phyloP scores from a whole-genome alignment of 2,888 invertebrate genomes.

The Gibbula magus region DNA sequence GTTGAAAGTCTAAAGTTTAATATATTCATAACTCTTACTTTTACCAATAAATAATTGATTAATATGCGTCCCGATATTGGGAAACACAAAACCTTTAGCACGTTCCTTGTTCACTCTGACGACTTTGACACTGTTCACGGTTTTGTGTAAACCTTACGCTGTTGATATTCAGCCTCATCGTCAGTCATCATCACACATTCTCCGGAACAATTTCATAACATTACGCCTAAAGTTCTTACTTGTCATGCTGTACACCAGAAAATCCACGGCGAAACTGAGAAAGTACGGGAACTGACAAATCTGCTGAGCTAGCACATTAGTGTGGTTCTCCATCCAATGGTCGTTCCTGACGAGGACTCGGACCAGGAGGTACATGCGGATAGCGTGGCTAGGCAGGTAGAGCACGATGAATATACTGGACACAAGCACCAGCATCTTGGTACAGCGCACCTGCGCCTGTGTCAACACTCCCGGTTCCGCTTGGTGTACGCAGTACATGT shows the following conservation, averaged over 20 bases:
- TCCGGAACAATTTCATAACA: constrained; percentile 32
- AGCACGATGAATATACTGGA: constrained; percentile 65
- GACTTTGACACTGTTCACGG: no score
- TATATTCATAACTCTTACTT: no score
- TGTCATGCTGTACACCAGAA: constrained; percentile 57
- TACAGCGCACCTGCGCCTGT: constrained; percentile 57
- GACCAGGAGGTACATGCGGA: constrained; percentile 57
- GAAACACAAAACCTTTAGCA: no score
- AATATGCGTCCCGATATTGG: no score
- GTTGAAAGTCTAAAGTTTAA: no score
- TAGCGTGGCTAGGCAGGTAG: constrained; percentile 66
- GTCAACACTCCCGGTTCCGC: constrained; percentile 42
- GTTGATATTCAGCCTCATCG: neutral
- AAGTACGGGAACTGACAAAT: constrained; percentile 59
- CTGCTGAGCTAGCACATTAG: constrained; percentile 47
- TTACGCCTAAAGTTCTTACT: constrained; percentile 57
- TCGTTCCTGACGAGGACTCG: constrained; percentile 31
- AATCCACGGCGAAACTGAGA: constrained; percentile 60
- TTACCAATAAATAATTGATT: no score
- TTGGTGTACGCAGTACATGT: constrained; percentile 33
- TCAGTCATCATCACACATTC: constrained; percentile 14
- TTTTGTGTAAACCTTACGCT: no score
- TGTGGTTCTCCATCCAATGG: constrained; percentile 30
- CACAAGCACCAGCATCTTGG: constrained; percentile 63
- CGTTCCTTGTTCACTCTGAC: no score